Evolutionary conservation across 2,888 invertebrate species (phyloP).

Genomic region (Amiota minor): DNA sequence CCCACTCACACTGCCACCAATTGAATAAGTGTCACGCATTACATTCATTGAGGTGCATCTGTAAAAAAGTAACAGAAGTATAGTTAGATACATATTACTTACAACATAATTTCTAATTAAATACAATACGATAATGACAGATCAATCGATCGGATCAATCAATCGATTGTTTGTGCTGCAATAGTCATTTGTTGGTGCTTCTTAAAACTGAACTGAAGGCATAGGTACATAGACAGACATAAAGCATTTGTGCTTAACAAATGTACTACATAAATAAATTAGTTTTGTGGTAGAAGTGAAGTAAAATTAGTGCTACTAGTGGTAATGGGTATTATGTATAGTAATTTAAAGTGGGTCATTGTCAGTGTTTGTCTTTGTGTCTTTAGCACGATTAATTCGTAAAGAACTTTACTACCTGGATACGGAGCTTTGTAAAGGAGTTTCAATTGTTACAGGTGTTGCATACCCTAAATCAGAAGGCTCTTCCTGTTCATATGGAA

Average conservation of each 20-base stretch:
- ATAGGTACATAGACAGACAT: not conserved
- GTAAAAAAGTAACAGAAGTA: constrained; percentile 29
- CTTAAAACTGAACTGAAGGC: not conserved
- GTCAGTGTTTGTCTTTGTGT: constrained; percentile 8
- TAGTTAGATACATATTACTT: too few relatives aligned
- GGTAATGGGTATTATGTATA: not conserved
- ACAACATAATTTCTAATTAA: too few relatives aligned
- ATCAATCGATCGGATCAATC: too few relatives aligned
- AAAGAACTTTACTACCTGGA: constrained; percentile 77
- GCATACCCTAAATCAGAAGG: constrained; percentile 84
- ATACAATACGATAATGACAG: too few relatives aligned
- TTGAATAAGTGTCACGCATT: constrained; percentile 81
- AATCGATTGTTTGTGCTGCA: too few relatives aligned
- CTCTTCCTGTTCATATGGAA: constrained; percentile 82
- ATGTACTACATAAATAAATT: too few relatives aligned
- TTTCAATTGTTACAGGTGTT: constrained; percentile 88
- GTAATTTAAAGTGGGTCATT: too few relatives aligned
- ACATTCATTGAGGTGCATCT: constrained; percentile 89
- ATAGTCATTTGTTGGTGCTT: not conserved
- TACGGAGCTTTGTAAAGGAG: constrained; percentile 88
- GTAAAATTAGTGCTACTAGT: not conserved
- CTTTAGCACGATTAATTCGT: constrained; percentile 19
- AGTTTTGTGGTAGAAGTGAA: too few relatives aligned
- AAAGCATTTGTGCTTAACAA: too few relatives aligned
- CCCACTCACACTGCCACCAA: constrained; percentile 75